Evolutionary conservation across 2,888 invertebrate species (phyloP).

Genomic region (Dinocampus coccinellae): DNA sequence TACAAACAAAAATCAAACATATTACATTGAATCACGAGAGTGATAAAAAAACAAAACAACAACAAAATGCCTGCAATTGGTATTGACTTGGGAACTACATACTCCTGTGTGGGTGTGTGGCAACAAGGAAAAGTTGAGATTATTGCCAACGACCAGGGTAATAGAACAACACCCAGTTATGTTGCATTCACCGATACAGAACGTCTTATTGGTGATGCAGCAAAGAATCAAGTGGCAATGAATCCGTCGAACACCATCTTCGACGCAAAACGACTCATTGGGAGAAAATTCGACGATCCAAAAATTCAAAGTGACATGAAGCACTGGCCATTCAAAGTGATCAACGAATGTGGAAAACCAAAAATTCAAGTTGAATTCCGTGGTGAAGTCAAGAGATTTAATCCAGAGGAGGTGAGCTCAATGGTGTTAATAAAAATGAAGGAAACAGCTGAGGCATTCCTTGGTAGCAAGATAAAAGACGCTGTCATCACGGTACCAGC

Average conservation of each 20-base stretch:
- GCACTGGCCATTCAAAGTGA: slow-evolving; percentile 85
- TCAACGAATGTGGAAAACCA: slow-evolving; percentile 76
- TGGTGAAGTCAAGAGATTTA: slow-evolving; percentile 75
- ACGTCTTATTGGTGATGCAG: slow-evolving; percentile 43
- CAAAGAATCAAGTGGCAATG: slow-evolving; percentile 77
- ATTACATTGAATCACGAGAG: slow-evolving; percentile 2
- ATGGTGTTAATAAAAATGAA: slow-evolving; percentile 76
- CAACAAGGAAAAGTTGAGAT: slow-evolving; percentile 46
- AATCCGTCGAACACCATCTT: slow-evolving; percentile 82
- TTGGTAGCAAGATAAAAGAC: slow-evolving; percentile 76
- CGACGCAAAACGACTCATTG: slow-evolving; percentile 75
- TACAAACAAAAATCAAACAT: slow-evolving; percentile 24
- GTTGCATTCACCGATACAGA: slow-evolving; percentile 75
- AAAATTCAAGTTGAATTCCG: slow-evolving; percentile 77
- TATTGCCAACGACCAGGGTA: slow-evolving; percentile 76
- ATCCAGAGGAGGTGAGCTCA: slow-evolving; percentile 79
- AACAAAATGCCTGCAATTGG: slow-evolving; percentile 72
- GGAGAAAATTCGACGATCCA: slow-evolving; percentile 67
- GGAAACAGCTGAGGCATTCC: slow-evolving; percentile 80
- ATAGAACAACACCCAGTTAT: slow-evolving; percentile 81
- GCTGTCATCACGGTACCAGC: slow-evolving; percentile 88
- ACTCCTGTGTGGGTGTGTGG: slow-evolving; percentile 70
- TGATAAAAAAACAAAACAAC: slow-evolving; percentile 26
- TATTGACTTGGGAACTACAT: slow-evolving; percentile 74
- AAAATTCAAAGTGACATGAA: slow-evolving; percentile 84